A percentile compares a stretch with the other conserved stretches of the same genome.
phyloP scores from a whole-genome alignment of 2,888 invertebrate species.

The Drosophila kanekoi region DNA sequence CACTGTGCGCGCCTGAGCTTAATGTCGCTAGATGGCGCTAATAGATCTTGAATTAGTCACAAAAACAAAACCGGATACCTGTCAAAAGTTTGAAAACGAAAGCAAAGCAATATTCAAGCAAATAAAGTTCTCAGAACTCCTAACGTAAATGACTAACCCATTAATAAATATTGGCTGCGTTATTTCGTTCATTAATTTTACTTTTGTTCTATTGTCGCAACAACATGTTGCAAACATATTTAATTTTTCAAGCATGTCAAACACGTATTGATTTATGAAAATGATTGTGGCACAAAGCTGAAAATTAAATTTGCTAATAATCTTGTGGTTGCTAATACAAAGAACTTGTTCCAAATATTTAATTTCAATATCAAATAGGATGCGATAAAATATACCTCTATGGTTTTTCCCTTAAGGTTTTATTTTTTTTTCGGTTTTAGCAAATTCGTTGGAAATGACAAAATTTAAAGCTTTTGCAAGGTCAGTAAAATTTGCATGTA shows the following conservation, averaged over 20 bases:
- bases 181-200: slow-evolving; percentile 11
- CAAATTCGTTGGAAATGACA: slow-evolving; percentile 16
- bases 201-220: not conserved
- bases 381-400: slow-evolving; percentile 1
- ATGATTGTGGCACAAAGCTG: no score
- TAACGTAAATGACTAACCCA: slow-evolving; percentile 18
- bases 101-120: not conserved
- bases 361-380: slow-evolving; percentile 37
- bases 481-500: slow-evolving; percentile 34
- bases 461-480: slow-evolving; percentile 31
- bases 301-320: slow-evolving; percentile 9
- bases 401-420: slow-evolving; percentile 25
- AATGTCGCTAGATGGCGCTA: slow-evolving; percentile 30
- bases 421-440: not conserved
- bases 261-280: not conserved
- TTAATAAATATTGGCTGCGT: slow-evolving; percentile 1
- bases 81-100: slow-evolving; percentile 17
- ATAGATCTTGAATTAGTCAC: slow-evolving; percentile 18
- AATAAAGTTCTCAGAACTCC: slow-evolving; percentile 21
- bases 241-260: not conserved
- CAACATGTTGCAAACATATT: not conserved
- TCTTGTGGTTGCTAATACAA: slow-evolving; percentile 26
- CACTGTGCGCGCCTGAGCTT: not conserved
- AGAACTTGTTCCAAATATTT: slow-evolving; percentile 27
- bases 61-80: slow-evolving; percentile 20